phyloP scores from a whole-genome alignment of 2,113 vertebrate species.

The Actenoides lindsayi region DNA sequence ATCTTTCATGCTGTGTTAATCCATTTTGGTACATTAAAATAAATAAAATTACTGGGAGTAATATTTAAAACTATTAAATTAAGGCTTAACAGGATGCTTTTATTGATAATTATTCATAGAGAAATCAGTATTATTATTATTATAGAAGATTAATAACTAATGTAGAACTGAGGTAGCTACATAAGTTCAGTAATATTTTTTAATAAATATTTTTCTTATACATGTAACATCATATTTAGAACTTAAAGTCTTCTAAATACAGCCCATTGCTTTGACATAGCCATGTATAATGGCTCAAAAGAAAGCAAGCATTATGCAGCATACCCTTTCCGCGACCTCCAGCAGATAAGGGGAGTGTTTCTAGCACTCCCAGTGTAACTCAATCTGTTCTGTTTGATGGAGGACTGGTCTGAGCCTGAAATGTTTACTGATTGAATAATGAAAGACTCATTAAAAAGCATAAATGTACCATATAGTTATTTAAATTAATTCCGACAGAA shows the following conservation, averaged over 20 bases:
- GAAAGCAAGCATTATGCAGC: neutral
- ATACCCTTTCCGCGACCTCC: conserved; percentile 17
- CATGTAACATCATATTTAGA: neutral
- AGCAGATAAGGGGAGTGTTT: neutral
- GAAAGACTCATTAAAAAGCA: neutral
- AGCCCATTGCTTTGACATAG: neutral
- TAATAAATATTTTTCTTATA: neutral
- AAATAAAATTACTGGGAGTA: neutral
- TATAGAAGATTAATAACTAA: neutral
- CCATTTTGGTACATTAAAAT: neutral
- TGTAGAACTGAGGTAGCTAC: neutral
- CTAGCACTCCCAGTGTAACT: neutral
- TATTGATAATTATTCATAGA: neutral
- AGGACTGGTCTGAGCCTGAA: neutral
- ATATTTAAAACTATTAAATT: neutral
- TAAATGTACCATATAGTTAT: neutral
- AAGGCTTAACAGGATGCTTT: neutral
- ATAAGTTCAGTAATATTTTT: neutral
- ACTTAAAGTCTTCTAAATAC: neutral
- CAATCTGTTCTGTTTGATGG: neutral
- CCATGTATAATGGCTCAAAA: neutral
- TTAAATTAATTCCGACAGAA: neutral
- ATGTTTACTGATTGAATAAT: neutral
- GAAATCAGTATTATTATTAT: neutral
- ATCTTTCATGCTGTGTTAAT: neutral